These are phyloP conservation scores for Phrynosoma blainvillii DNA, from an alignment of 2,113 vertebrate species.

Conservation along the genomic window DNA sequence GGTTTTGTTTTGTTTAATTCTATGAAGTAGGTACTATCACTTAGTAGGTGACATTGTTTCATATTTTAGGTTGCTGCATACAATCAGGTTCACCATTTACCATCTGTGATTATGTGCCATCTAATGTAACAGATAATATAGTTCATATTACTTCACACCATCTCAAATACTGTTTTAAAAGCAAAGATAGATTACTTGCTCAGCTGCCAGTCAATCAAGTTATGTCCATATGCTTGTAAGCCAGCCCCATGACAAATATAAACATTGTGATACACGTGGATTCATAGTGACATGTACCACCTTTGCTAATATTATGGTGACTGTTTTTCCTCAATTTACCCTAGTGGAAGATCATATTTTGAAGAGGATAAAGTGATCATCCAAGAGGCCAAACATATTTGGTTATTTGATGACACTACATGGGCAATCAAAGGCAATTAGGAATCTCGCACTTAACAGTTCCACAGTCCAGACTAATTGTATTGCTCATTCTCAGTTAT, in stretches of 20 bases:
- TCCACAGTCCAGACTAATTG: too few relatives aligned
- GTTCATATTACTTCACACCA: neutral
- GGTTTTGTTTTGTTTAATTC: conserved; percentile 40
- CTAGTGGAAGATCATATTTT: too few relatives aligned
- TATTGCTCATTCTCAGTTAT: too few relatives aligned
- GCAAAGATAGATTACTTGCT: neutral
- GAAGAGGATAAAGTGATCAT: too few relatives aligned
- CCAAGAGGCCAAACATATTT: too few relatives aligned
- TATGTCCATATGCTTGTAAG: neutral
- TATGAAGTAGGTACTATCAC: neutral
- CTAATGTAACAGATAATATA: neutral
- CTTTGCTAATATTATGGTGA: neutral
- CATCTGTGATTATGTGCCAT: neutral
- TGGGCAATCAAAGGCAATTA: too few relatives aligned
- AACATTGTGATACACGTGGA: neutral
- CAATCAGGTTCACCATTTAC: neutral
- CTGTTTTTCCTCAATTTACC: too few relatives aligned
- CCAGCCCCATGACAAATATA: too few relatives aligned
- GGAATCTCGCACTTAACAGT: too few relatives aligned
- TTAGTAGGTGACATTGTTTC: too few relatives aligned
- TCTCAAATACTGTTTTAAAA: neutral
- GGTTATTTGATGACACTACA: too few relatives aligned
- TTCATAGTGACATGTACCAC: neutral
- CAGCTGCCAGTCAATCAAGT: too few relatives aligned
- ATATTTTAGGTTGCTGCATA: neutral